Conservation (phyloP, 64 coral and sea anemone genomes). For the Catalaphyllia jardinei region DNA sequence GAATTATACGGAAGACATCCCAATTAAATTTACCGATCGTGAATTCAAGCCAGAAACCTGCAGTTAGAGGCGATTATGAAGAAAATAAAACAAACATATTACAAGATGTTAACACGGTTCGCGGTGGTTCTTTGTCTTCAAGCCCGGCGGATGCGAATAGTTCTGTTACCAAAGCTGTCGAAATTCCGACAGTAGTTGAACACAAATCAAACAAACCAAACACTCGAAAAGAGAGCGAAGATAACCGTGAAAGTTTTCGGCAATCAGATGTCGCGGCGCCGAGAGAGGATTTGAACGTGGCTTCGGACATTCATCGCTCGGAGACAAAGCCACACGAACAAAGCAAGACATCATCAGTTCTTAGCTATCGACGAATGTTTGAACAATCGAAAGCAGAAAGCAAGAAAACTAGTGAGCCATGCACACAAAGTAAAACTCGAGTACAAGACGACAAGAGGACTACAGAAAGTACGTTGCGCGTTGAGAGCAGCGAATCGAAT, state of each 20-base stretch:
- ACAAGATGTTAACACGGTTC: neutral
- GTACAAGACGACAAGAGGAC: slow-evolving; percentile 1
- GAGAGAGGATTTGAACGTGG: neutral
- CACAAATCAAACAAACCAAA: slow-evolving; percentile 1
- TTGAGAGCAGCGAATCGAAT: neutral
- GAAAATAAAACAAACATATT: neutral
- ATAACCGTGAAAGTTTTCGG: neutral
- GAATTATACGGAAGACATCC: slow-evolving; percentile 33
- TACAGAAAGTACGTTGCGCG: slow-evolving; percentile 2
- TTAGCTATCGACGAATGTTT: slow-evolving; percentile 20
- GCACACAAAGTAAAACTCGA: neutral
- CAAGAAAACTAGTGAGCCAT: neutral
- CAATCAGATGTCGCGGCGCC: neutral
- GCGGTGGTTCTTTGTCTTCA: neutral
- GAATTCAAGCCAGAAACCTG: neutral
- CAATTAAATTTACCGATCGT: neutral
- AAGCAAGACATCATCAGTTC: slow-evolving; percentile 11
- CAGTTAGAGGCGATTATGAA: neutral
- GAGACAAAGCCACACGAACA: neutral
- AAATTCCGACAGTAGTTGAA: slow-evolving; percentile 28
- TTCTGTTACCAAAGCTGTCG: slow-evolving; percentile 40
- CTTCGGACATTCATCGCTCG: neutral
- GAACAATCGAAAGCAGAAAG: slow-evolving; percentile 32
- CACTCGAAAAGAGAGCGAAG: neutral
- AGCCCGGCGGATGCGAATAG: slow-evolving; percentile 14